Evolutionary conservation across 1,140 invertebrate genomes (phyloP).

Genomic region (Zaprionus gabonicus): DNA sequence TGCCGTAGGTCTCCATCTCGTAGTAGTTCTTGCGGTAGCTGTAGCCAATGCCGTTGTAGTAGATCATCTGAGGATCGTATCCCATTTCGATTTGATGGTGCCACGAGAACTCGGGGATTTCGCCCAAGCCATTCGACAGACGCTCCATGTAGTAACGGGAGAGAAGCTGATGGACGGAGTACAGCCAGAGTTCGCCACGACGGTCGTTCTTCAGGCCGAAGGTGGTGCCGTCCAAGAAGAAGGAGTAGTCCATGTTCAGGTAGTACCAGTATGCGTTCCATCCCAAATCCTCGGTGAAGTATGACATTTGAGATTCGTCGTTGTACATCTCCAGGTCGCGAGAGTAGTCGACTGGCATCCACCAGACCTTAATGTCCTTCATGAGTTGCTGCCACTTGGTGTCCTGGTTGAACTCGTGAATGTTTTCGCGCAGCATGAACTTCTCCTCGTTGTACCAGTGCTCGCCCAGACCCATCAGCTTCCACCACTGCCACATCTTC

Average conservation of each 20-base stretch:
- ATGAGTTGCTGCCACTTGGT: constrained; percentile 66
- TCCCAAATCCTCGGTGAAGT: constrained; percentile 90
- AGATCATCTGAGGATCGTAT: constrained; percentile 87
- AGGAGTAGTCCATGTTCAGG: constrained; percentile 88
- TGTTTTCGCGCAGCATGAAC: constrained; percentile 76
- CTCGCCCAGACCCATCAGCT: constrained; percentile 78
- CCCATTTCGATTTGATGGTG: constrained; percentile 86
- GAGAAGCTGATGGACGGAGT: constrained; percentile 86
- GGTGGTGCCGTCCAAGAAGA: constrained; percentile 87
- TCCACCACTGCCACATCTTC: constrained; percentile 83
- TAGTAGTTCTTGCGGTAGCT: constrained; percentile 87
- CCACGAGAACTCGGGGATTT: constrained; percentile 87
- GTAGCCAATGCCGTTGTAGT: constrained; percentile 88
- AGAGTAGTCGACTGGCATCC: constrained; percentile 84
- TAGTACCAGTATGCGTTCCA: constrained; percentile 90
- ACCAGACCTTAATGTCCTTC: constrained; percentile 72
- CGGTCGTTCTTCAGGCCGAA: constrained; percentile 85
- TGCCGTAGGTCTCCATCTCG: constrained; percentile 86
- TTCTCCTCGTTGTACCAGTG: constrained; percentile 73
- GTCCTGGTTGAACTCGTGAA: constrained; percentile 66
- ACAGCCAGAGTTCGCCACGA: constrained; percentile 87
- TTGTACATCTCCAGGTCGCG: constrained; percentile 86
- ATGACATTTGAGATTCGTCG: constrained; percentile 87
- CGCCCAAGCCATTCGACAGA: constrained; percentile 86
- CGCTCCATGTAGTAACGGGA: constrained; percentile 89